Conservation (phyloP, 2,888 invertebrate species). For the Pristionchus maxplancki region DNA sequence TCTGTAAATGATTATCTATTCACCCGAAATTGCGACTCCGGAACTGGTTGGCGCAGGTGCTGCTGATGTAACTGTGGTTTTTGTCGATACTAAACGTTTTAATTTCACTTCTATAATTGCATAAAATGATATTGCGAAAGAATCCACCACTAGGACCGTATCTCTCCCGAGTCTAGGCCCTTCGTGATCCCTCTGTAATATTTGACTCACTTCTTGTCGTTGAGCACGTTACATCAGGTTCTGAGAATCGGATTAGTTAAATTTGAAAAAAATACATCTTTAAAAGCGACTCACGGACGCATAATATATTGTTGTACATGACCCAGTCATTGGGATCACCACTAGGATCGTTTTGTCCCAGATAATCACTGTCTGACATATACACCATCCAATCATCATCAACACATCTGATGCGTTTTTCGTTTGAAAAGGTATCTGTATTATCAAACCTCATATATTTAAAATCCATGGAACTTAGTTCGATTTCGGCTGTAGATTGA, state of each 20-base stretch:
- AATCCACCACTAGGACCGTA: no score
- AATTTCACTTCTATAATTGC: no score
- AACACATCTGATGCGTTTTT: background rate
- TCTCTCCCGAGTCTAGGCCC: no score
- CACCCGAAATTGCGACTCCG: background rate
- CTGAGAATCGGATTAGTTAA: background rate
- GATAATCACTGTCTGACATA: background rate
- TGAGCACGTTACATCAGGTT: background rate
- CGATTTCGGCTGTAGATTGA: background rate
- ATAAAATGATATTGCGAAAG: no score
- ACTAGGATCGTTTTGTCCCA: background rate
- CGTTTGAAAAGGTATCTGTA: background rate
- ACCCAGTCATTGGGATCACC: background rate
- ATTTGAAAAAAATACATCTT: background rate
- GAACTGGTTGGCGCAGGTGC: background rate
- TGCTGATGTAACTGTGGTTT: no score
- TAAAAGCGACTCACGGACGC: background rate
- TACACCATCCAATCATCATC: background rate
- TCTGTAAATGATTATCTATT: no score
- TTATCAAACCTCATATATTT: slow-evolving; percentile 11
- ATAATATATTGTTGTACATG: background rate
- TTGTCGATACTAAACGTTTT: no score
- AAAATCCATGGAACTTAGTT: background rate
- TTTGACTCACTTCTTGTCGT: no score
- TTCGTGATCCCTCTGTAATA: no score